These are phyloP conservation scores for Sinocyclocheilus rhinocerous DNA, from an alignment of 2,113 vertebrate species.

Conservation along the genomic window DNA sequence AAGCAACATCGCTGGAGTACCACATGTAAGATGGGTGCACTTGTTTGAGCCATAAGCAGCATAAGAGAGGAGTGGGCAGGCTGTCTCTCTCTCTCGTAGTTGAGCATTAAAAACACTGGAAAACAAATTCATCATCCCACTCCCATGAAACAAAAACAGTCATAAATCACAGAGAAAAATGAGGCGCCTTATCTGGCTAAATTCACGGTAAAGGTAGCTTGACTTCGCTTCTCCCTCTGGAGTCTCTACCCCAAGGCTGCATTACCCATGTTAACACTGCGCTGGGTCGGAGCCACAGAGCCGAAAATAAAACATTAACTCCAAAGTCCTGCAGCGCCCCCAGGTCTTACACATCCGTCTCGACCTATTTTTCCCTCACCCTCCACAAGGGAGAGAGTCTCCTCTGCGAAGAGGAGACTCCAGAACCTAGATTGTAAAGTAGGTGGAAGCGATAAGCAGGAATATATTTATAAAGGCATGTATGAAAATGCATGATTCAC, in stretches of 20 bases:
- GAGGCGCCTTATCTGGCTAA: constrained; percentile 75
- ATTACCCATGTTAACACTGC: constrained; percentile 52
- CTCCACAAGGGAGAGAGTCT: constrained; percentile 38
- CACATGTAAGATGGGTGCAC: constrained; percentile 50
- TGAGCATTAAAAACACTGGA: constrained; percentile 63
- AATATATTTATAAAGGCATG: constrained; percentile 42
- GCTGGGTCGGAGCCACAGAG: constrained; percentile 52
- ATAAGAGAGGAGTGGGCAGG: constrained; percentile 31
- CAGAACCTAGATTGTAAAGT: constrained; percentile 49
- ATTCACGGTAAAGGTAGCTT: constrained; percentile 75
- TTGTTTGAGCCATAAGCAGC: constrained; percentile 47
- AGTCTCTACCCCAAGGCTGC: constrained; percentile 60
- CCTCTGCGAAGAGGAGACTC: constrained; percentile 46
- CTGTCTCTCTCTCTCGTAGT: constrained; percentile 29
- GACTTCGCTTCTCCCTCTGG: constrained; percentile 68
- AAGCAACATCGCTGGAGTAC: constrained; percentile 32
- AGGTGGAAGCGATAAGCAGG: constrained; percentile 27
- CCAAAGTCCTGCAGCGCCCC: constrained; percentile 50
- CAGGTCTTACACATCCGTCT: constrained; percentile 45
- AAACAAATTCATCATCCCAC: constrained; percentile 73
- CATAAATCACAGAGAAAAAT: constrained; percentile 78
- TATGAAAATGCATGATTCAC: constrained; percentile 33
- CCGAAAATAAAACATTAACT: constrained; percentile 68
- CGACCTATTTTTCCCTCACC: constrained; percentile 42
- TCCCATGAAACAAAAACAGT: constrained; percentile 72